Evolutionary conservation across 2,797 vertebrate genomes (phyloP).

Genomic region (Onychomys leucogaster): DNA sequence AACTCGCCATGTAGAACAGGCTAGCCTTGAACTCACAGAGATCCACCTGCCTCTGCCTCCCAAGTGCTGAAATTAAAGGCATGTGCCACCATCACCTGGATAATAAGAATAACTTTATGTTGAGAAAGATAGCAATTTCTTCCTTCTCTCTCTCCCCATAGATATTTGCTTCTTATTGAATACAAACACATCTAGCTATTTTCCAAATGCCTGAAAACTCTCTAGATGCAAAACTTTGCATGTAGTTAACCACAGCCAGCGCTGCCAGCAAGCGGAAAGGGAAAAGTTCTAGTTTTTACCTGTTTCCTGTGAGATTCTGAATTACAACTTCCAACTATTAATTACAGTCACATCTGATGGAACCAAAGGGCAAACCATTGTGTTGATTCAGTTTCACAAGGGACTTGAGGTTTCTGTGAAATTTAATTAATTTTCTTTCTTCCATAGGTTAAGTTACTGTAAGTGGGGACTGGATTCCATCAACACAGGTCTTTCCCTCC

Average conservation of each 20-base stretch:
- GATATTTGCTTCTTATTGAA: constrained; percentile 35
- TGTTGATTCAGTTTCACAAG: constrained; percentile 69
- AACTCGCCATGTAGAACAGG: no score
- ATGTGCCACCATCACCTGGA: no score
- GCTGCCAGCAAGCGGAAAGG: constrained; percentile 52
- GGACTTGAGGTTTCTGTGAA: constrained; percentile 63
- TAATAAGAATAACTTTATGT: no score
- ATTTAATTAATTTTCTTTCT: constrained; percentile 80
- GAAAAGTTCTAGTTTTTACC: constrained; percentile 3
- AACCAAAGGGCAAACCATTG: constrained; percentile 68
- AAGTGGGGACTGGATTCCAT: constrained; percentile 27
- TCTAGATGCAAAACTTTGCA: neutral
- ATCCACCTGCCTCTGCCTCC: no score
- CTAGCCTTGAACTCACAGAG: no score
- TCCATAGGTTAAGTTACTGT: constrained; percentile 54
- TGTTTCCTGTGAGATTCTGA: constrained; percentile 67
- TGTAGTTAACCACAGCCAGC: neutral
- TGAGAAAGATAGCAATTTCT: neutral
- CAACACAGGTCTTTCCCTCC: neutral
- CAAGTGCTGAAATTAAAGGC: no score
- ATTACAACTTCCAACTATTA: constrained; percentile 72
- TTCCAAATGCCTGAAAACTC: neutral
- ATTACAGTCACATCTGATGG: constrained; percentile 73
- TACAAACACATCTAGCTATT: neutral
- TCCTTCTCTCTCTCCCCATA: neutral